Base-by-base conservation (phyloP, 2,888 invertebrate species). In the Physocephala rufipes region DNA sequence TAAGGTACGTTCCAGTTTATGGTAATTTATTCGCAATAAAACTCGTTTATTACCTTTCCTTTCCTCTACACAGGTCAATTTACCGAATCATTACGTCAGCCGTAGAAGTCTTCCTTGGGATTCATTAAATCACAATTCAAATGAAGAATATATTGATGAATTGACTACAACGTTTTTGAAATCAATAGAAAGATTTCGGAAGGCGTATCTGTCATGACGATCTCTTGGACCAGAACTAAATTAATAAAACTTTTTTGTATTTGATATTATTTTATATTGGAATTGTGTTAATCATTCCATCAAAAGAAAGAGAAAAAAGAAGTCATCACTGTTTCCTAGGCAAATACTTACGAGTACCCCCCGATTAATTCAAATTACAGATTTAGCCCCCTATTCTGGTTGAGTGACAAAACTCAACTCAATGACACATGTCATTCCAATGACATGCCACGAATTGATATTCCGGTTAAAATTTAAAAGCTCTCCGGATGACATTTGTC, bases 1-100 rank as follows among this genome's bases (percentile, higher is more conserved):
- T 82, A 91, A 91, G 84, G 89, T 91, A 67, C 73, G 64, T 45
- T 12, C 15, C n/a, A n/a, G n/a, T n/a, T n/a, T n/a, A n/a, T n/a
- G n/a, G n/a, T n/a, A n/a, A n/a, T n/a, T n/a, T n/a, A n/a, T 58
- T 55, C 19, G 2, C 59, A 26, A 12, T 15, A 21, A 28, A 28
- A 3, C 9, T 24, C 66, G 63, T 30, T 73, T 71, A 5, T 61
- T 55, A 26, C 45, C 16, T 24, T 13, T 28, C 43, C 49, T 66
- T n/a, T 13, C 16, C 28, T 47, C 9, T 16, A 45, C 76, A 47
- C 67, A 84, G 84, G 86, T 86, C 0, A 84, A 86, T 75, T 78
- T 86, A 61, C 86, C 86, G 21, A 86, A 86, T 80, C 86, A 86
- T 73, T 84, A 84, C 59, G 80, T 81, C 0, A 65, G 76, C 4